Evolutionary conservation across 2,797 vertebrate genomes (phyloP).

Genomic region (Malacoctenus gilli): DNA sequence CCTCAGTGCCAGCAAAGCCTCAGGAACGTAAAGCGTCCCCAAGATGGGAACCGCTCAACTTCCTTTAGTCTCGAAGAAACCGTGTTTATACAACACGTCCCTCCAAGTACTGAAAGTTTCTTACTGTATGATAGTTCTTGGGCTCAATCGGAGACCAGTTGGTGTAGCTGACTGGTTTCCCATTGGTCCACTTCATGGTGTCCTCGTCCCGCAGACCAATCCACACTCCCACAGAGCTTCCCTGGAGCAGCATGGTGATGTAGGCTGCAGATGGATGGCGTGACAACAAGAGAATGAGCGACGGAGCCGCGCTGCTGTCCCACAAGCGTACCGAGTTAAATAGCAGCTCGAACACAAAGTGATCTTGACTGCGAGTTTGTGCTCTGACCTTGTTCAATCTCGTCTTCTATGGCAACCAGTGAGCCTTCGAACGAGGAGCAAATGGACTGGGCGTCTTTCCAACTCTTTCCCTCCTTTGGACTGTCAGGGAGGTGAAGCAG

Average conservation of each 20-base stretch:
- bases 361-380: neutral
- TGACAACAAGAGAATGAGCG: neutral
- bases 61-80: too few species aligned
- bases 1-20: too few species aligned
- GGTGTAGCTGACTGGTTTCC: slow-evolving; percentile 81
- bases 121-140: slow-evolving; percentile 73
- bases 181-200: slow-evolving; percentile 85
- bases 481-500: slow-evolving; percentile 86
- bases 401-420: slow-evolving; percentile 85
- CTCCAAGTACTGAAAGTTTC: slow-evolving; percentile 7
- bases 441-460: slow-evolving; percentile 87
- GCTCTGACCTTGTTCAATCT: slow-evolving; percentile 92
- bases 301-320: neutral
- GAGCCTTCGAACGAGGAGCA: slow-evolving; percentile 83
- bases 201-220: slow-evolving; percentile 85
- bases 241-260: slow-evolving; percentile 93
- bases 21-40: too few species aligned
- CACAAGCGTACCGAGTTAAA: neutral
- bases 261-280: slow-evolving; percentile 82
- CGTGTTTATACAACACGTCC: too few species aligned
- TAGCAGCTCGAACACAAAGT: neutral
- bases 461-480: slow-evolving; percentile 80
- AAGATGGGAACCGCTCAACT: too few species aligned
- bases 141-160: slow-evolving; percentile 90
- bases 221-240: slow-evolving; percentile 87